Evolutionary conservation across 2,113 vertebrate genomes (phyloP), one percentile per base, ranked within the genome.

Genomic region (Tupaia chinensis): DNA sequence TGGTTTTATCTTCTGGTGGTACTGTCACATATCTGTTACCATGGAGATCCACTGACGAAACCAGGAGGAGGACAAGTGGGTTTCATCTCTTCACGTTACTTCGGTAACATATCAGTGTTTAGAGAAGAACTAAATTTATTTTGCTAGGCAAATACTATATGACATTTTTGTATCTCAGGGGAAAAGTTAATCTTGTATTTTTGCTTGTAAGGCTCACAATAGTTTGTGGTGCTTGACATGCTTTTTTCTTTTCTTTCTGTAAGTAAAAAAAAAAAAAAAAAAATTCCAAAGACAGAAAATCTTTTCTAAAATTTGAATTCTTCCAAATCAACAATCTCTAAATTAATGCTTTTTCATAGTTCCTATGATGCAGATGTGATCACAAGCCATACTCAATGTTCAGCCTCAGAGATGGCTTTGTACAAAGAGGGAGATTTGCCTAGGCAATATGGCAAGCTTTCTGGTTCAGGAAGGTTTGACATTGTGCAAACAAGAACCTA

Each of bases 51-150:
- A 72, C 63, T 81, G 61, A 77, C 12, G 32, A 44, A 34, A 29
- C 17, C 90, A 97, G 63, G 58, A 61, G 61, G 29, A 94, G 72
- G 32, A 32, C 61, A 74, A 78, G 25, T 89, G 29, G 76, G 76
- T 84, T 78, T 86, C 60, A 69, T 92, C 79, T 93, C 84, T 92
- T 72, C 16, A 0, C 68, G 87, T 80, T 80, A 54, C 70, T 95
- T 96, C 66, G 61, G n/a, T 54, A 93, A 84, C 89, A 93, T 87
- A 89, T 70, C 82, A 81, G 27, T 60, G 77, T 93, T 91, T 87
- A 92, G 69, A 66, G 94, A 96, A 96, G n/a, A 93, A 94, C 80
- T 95, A 84, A 96, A 95, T 96, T 95, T 97, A 93, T 97, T 93
- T 79, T 86, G 53, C 85, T 56, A n/a, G 58, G 53, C 93, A 96